Base-by-base conservation (phyloP, 2,888 invertebrate genomes). In the Oscheius sp. region DNA sequence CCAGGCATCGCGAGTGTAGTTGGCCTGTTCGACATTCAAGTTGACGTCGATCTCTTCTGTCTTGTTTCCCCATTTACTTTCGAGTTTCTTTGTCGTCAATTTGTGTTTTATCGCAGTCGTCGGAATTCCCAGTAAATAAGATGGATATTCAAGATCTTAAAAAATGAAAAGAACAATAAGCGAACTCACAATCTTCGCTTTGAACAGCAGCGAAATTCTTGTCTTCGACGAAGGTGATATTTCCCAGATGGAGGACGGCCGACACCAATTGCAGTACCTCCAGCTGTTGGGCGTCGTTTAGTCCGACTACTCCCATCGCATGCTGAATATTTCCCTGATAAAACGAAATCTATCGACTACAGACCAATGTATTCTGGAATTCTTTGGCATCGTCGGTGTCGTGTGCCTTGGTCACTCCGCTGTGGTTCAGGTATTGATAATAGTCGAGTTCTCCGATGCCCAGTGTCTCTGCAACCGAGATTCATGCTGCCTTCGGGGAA, bases 371-470 rank as follows among this genome's bases (percentile, higher is more conserved):
- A 85, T 92, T 92, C 83, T 92, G 90, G 86, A 92, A 92, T 77
- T 92, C 92, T 72, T 91, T 90, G 1, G 90, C 90, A 88, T 93
- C 93, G 83, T 92, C 91, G 0, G 91, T 92, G n/a, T 92, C 92
- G 58, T 92, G 92, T 2, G 92, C 92, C 75, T 89, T 90, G 86
- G 91, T 92, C 18, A 91, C 91, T 2, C 90, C 90, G 76, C 92
- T 92, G 85, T 92, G 91, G 80, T 91, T 91, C 72, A 93, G 89
- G 85, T 92, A 93, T 76, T 89, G 89, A 86, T 92, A 93, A 86
- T 92, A 92, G 80, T 92, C 91, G 41, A 92, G 91, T 56, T 89
- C 89, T 16, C 91, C 90, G 63, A 93, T 87, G 25, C 92, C 92
- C 52, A 92, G 89, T 55, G 91, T 90, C 63, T 90, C 92, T 92